These are phyloP conservation scores for Zaprionus obscuricornis DNA, from an alignment of 2,888 invertebrate genomes.

Conservation along the genomic window DNA sequence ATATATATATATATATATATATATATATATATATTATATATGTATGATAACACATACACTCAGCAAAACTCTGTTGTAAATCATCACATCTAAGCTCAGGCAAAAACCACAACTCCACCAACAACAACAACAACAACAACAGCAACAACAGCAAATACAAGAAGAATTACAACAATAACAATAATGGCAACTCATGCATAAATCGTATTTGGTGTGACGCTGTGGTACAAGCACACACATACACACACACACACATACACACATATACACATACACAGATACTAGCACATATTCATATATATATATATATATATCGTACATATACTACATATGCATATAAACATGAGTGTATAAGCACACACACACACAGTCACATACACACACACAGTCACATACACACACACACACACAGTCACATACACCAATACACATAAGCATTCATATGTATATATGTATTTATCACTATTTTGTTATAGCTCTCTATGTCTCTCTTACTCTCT, in stretches of 20 bases:
- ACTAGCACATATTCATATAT: too few species aligned
- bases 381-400: too few species aligned
- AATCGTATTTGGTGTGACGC: constrained; percentile 46
- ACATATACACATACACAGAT: constrained; percentile 2
- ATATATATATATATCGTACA: constrained; percentile 10
- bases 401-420: too few species aligned
- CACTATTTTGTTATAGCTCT: too few species aligned
- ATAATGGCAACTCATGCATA: constrained; percentile 46
- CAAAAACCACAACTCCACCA: constrained; percentile 18
- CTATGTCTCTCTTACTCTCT: too few species aligned
- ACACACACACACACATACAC: background rate
- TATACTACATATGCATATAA: constrained; percentile 20
- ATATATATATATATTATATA: constrained; percentile 22
- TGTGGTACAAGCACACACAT: constrained; percentile 32
- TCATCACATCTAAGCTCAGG: constrained; percentile 44
- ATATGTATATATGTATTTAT: too few species aligned
- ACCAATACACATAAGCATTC: too few species aligned
- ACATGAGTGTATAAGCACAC: constrained; percentile 4
- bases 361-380: too few species aligned
- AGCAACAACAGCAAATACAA: constrained; percentile 16
- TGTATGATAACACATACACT: constrained; percentile 9
- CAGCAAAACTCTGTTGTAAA: constrained; percentile 48
- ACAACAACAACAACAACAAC: constrained; percentile 5
- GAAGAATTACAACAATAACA: constrained; percentile 3
- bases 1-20: constrained; percentile 18